A percentile compares a stretch with the other conserved stretches of the same genome.
phyloP scores from a whole-genome alignment of 2,797 vertebrate genomes.

The Lepidocolaptes lacrymiger region DNA sequence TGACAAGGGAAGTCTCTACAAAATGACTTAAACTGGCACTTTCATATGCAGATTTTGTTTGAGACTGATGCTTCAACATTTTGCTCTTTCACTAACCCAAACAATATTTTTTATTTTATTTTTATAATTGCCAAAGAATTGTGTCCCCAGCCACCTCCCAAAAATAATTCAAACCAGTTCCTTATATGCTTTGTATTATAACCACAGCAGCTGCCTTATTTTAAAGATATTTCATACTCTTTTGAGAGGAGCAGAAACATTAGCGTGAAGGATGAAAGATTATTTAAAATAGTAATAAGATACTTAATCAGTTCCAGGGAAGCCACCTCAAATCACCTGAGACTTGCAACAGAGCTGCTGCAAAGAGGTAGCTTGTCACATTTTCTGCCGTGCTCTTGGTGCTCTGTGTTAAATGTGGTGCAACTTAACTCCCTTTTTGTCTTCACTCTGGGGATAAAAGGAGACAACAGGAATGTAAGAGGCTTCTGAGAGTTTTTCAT shows the following conservation, averaged over 20 bases:
- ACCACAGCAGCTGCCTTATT: not conserved
- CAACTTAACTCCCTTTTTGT: not conserved
- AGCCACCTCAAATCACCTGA: not conserved
- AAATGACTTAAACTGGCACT: not conserved
- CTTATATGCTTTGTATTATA: not conserved
- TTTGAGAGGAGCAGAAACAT: not conserved
- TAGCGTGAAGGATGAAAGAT: not conserved
- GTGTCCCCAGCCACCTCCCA: not conserved
- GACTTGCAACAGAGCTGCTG: not conserved
- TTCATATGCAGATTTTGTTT: not conserved
- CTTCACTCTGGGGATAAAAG: not conserved
- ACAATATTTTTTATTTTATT: not conserved
- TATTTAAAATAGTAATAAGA: not conserved
- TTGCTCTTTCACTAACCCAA: not conserved
- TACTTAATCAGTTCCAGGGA: not conserved
- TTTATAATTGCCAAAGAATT: not conserved
- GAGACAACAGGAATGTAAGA: rapidly evolving
- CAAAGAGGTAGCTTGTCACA: not conserved
- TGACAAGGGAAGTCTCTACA: not conserved
- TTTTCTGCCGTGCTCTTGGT: not conserved
- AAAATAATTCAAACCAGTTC: not conserved
- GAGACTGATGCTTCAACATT: not conserved
- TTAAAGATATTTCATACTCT: not conserved
- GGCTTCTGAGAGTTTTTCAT: not conserved
- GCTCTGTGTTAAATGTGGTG: not conserved